These are phyloP conservation scores for Drosophila athabasca DNA, from an alignment of 1,140 invertebrate genomes.

Conservation along the genomic window DNA sequence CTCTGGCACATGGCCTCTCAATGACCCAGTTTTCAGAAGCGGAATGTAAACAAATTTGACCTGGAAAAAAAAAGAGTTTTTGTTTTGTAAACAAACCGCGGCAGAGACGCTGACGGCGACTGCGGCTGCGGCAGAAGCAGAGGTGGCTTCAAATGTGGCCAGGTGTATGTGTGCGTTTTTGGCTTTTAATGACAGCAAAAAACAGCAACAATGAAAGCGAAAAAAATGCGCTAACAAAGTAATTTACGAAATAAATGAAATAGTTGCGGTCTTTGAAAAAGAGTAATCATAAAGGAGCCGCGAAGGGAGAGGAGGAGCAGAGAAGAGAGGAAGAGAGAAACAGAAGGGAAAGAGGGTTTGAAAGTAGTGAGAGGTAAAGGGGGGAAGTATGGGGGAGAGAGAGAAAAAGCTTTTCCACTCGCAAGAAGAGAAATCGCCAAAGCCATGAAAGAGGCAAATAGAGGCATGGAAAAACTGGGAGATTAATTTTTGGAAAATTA, in stretches of 20 bases:
- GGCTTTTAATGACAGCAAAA: conserved; percentile 48
- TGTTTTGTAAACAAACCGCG: conserved; percentile 78
- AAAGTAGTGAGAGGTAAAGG: neutral
- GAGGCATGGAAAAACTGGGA: no score
- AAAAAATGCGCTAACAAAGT: conserved; percentile 63
- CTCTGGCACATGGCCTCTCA: conserved; percentile 62
- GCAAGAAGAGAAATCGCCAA: neutral
- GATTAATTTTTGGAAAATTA: no score
- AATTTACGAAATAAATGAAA: conserved; percentile 59
- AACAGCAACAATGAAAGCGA: conserved; percentile 21
- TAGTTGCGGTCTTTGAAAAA: conserved; percentile 42
- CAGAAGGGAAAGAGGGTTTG: neutral
- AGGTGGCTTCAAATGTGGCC: conserved; percentile 49
- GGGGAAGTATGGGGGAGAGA: neutral
- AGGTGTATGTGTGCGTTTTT: conserved; percentile 51
- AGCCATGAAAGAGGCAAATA: no score
- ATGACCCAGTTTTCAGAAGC: conserved; percentile 78
- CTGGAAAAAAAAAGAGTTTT: conserved; percentile 71
- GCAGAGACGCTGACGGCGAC: conserved; percentile 36
- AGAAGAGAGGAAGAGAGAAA: no score
- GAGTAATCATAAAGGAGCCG: no score
- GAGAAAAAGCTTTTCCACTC: neutral
- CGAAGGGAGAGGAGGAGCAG: neutral
- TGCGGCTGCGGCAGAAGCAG: conserved; percentile 18
- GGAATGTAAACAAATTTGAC: conserved; percentile 82